phyloP scores from a whole-genome alignment of 2,888 invertebrate species.

The Cheilosia vernalis region DNA sequence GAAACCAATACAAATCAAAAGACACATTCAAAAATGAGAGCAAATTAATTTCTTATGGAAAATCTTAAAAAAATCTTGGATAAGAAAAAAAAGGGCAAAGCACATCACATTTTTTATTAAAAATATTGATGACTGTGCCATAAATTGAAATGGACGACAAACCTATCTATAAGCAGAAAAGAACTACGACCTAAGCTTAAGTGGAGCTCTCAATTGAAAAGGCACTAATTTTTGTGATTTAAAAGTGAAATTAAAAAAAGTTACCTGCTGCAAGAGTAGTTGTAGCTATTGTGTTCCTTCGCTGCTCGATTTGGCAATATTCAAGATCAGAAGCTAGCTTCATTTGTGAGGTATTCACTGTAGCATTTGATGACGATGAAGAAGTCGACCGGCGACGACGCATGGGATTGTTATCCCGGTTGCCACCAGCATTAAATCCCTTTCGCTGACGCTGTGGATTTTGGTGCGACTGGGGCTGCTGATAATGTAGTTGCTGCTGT shows the following conservation, averaged over 20 bases:
- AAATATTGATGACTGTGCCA: too few relatives aligned
- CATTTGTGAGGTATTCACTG: slow-evolving; percentile 34
- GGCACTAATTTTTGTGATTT: not conserved
- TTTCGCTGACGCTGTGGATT: slow-evolving; percentile 63
- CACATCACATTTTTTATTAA: too few relatives aligned
- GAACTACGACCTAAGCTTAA: too few relatives aligned
- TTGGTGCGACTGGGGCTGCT: slow-evolving; percentile 63
- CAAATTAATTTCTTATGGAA: too few relatives aligned
- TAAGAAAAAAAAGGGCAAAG: too few relatives aligned
- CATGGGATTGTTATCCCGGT: slow-evolving; percentile 19
- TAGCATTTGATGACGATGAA: slow-evolving; percentile 62
- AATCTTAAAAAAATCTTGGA: too few relatives aligned
- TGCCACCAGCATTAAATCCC: slow-evolving; percentile 57
- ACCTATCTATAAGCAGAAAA: too few relatives aligned
- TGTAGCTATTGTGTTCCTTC: slow-evolving; percentile 66
- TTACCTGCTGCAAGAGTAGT: slow-evolving; percentile 57
- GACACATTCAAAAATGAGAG: too few relatives aligned
- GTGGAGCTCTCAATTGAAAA: too few relatives aligned
- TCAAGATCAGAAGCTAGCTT: slow-evolving; percentile 48
- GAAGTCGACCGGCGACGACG: slow-evolving; percentile 68
- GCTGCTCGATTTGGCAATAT: slow-evolving; percentile 52
- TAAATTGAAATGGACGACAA: too few relatives aligned
- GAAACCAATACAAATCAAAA: too few relatives aligned
- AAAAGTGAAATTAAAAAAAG: not conserved
- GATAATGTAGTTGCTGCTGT: slow-evolving; percentile 67